phyloP scores from a whole-genome alignment of 2,797 vertebrate species.

The Xerus rutilus region DNA sequence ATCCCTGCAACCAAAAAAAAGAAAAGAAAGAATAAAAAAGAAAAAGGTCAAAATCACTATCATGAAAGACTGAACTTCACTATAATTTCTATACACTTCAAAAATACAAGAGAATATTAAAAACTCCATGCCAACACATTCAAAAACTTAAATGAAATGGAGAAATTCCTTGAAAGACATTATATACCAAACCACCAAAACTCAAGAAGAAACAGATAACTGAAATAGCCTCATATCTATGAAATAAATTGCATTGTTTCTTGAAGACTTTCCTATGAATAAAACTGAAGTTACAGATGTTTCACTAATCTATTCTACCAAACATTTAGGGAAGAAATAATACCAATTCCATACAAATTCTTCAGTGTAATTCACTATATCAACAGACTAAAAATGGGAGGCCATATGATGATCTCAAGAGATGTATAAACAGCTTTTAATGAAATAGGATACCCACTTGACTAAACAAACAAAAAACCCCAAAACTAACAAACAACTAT shows the following conservation, averaged over 20 bases:
- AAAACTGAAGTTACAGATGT: slow-evolving; percentile 30
- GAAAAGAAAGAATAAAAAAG: not conserved
- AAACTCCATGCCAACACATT: not conserved
- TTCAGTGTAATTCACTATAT: slow-evolving; percentile 3
- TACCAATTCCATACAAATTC: slow-evolving; percentile 9
- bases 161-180: slow-evolving; percentile 58
- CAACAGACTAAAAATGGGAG: slow-evolving; percentile 27
- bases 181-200: not conserved
- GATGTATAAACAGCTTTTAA: slow-evolving; percentile 32
- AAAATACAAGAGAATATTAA: not conserved
- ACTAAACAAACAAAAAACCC: not conserved
- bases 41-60: slow-evolving; percentile 11
- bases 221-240: not conserved
- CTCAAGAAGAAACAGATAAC: not conserved
- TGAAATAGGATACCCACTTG: not conserved
- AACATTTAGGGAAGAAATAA: slow-evolving; percentile 31
- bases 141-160: slow-evolving; percentile 31
- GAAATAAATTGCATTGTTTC: slow-evolving; percentile 7
- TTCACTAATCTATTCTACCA: slow-evolving; percentile 42
- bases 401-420: not conserved
- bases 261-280: not conserved
- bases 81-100: not conserved
- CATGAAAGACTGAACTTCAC: not conserved
- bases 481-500: not conserved
- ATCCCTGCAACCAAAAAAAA: no score